These are phyloP conservation scores for Coenobita brevimanus DNA, from an alignment of 1,140 invertebrate species.

Conservation along the genomic window DNA sequence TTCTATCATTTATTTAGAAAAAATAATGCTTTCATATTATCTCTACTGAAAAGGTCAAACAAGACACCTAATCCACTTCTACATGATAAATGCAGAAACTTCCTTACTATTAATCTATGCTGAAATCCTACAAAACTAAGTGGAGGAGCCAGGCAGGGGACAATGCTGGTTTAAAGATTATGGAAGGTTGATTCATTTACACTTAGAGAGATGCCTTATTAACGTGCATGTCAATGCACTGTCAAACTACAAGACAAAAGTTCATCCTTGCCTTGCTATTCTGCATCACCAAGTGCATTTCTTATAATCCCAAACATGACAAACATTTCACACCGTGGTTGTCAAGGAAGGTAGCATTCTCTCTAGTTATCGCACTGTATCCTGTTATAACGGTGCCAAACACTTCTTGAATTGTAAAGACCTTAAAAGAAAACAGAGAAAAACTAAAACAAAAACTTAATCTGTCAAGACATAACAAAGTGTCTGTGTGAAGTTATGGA, in stretches of 20 bases:
- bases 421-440: no score
- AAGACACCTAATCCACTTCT: constrained; percentile 62
- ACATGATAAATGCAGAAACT: constrained; percentile 59
- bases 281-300: no score
- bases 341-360: no score
- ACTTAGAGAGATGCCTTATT: constrained; percentile 18
- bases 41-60: constrained; percentile 65
- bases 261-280: neutral
- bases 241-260: neutral
- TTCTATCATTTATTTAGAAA: constrained; percentile 57
- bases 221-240: neutral
- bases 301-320: no score
- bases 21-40: constrained; percentile 66
- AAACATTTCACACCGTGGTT: no score
- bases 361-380: no score
- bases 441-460: no score
- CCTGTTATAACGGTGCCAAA: no score
- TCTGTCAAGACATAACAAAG: no score
- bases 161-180: constrained; percentile 21
- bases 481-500: no score
- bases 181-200: constrained; percentile 27
- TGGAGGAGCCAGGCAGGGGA: constrained; percentile 54
- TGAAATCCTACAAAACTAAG: constrained; percentile 30
- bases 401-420: no score
- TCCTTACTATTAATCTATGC: constrained; percentile 29